A percentile compares a stretch with the other conserved stretches of the same genome.
Evolutionary conservation across 2,113 vertebrate species (phyloP).

Genomic region (Mungos mungo): DNA sequence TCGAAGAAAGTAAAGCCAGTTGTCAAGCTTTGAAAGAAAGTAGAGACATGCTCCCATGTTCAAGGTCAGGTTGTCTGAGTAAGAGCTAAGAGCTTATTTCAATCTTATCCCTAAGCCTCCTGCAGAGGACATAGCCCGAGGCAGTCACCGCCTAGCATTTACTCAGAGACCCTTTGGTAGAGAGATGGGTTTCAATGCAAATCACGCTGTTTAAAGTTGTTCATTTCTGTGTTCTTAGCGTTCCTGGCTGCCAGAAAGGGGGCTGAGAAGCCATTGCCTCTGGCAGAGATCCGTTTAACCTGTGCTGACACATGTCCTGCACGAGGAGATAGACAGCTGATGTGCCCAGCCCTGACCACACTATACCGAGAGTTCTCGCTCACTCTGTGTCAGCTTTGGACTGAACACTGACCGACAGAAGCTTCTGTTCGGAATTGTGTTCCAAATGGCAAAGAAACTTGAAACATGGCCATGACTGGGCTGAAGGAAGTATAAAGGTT

Average conservation of each 20-base stretch:
- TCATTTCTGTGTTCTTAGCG: background rate
- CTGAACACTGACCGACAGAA: background rate
- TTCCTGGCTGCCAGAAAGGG: background rate
- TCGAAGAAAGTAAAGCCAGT: background rate
- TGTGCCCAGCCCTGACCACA: background rate
- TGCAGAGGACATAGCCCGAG: background rate
- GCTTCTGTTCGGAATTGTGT: background rate
- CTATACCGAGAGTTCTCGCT: background rate
- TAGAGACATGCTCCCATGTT: background rate
- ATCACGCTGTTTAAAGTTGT: background rate
- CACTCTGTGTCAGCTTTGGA: background rate
- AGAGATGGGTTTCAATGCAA: background rate
- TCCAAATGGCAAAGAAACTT: background rate
- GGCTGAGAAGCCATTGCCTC: background rate
- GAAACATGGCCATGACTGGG: background rate
- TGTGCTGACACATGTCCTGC: background rate
- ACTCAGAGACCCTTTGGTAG: background rate
- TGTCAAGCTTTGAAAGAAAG: background rate
- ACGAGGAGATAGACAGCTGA: background rate
- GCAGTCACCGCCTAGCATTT: background rate
- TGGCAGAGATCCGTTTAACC: background rate
- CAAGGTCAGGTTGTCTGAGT: background rate
- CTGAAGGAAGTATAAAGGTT: background rate
- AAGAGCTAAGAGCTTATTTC: background rate
- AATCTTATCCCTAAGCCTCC: background rate